phyloP scores from a whole-genome alignment of 2,797 vertebrate species.

The Cyprinodon diabolis region DNA sequence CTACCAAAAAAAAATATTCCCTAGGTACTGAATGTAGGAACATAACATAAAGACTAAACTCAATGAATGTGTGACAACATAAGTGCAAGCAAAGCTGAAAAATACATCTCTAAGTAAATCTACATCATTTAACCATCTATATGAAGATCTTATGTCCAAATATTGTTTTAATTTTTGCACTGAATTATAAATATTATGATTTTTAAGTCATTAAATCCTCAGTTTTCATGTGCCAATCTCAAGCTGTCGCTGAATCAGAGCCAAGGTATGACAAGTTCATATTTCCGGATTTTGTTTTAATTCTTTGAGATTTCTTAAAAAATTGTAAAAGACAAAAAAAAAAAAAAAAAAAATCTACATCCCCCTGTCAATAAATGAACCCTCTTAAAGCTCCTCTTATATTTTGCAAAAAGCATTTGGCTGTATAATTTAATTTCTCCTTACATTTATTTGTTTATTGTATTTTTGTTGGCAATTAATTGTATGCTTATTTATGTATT shows the following conservation, averaged over 20 bases:
- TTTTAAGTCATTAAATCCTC: no score
- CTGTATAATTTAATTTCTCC: no score
- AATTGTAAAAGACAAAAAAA: neutral
- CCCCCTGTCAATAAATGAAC: neutral
- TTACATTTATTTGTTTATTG: no score
- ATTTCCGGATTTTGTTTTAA: neutral
- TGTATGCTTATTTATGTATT: no score
- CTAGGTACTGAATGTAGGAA: neutral
- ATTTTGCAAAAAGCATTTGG: neutral
- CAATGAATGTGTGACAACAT: neutral
- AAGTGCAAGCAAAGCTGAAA: neutral
- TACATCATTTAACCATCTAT: no score
- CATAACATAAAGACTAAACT: neutral
- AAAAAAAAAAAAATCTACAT: no score
- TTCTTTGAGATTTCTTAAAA: neutral
- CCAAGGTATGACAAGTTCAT: no score
- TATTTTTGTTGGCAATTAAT: no score
- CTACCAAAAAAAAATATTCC: no score
- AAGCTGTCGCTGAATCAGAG: no score
- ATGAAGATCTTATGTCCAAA: no score
- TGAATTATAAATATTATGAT: neutral
- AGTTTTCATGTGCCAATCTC: no score
- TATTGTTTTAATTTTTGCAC: neutral
- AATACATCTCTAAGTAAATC: neutral
- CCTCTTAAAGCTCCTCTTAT: neutral